Base-by-base conservation (phyloP, 2,797 vertebrate genomes). In the Thalassophryne amazonica region DNA sequence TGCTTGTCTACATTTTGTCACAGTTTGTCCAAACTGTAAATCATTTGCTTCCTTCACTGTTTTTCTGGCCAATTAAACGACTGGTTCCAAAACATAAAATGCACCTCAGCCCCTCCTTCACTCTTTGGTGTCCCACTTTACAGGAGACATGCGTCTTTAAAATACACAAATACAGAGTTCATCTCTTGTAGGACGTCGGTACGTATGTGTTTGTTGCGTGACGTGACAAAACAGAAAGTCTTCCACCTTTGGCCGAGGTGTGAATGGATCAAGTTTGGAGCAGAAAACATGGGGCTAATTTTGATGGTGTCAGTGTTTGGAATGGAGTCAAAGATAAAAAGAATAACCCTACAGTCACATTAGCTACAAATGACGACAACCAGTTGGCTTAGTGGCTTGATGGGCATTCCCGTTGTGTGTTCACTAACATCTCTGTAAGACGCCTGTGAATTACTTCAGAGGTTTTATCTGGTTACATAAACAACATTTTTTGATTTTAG, bases 41-140 rank as follows among this genome's bases (percentile, higher is more conserved):
- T 72, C 61, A 36, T 67, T 72, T 73, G 80, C 76, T 79, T 82
- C 69, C 37, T 50, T 80, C 80, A 68, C 83, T 67, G 58, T 67
- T 71, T 80, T 79, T 61, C 65, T 22, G 32, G 63, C 61, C 83
- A 86, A 85, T 89, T 88, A 89, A 78, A 60, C 78, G 57, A 56
- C 63, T 58, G 84, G 90, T 89, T 87, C 86, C 72, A 76, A 86
- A 85, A 88, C 91, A 88, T 79, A 64, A 64, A 60, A 75, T 68
- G 38, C 60, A 86, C 79, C 82, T 80, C 60, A 37, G 36, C 33
- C 61, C 66, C 88, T 82, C 57, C 47, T 41, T 63, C 38, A 5
- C 13, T 68, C 59, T 68, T 18, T 83, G 69, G 52, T 73, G 51
- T 63, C 83, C 92, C 92, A 86, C 90, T 93, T 93, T 91, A 85